Evolutionary conservation across 2,113 vertebrate species (phyloP), one percentile per base, ranked within the genome.

Genomic region (Carollia perspicillata): DNA sequence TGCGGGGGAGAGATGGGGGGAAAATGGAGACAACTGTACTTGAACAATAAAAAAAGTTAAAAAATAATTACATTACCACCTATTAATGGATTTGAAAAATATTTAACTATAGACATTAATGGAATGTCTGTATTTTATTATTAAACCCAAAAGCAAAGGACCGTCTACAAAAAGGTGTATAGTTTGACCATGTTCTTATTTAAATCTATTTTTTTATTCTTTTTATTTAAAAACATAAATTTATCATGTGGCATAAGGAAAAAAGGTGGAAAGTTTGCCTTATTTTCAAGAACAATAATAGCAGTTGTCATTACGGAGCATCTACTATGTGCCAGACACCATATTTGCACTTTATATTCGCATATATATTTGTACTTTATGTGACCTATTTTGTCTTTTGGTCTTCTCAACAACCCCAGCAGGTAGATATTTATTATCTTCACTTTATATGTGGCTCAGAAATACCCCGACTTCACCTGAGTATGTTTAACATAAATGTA

Each of bases 331-430:
- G 42, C 33, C 40, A n/a, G 8, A 18, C 8, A 94, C 72, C 69
- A 35, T 49, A 51, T 37, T 89, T 40, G 35, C 8, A 13, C 23
- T 69, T 81, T n/a, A 28, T 42, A 58, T 74, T 42, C 8, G 42
- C 42, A 42, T 42, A 8, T 42, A 35, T 49, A 51, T 37, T 91
- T 40, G 35, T 6, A 13, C 23, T 69, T 81, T n/a, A 28, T 42
- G 51, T 74, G 44, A 66, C 85, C 30, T 11, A 13, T 51, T 95
- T 94, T 90, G 89, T 96, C 69, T 92, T 85, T 69, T 28, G 72
- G 84, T 71, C 35, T 40, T 94, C 90, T 77, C 12, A 87, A 65
- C 17, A 83, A 60, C n/a, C 13, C 35, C 30, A 51, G 58, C 30
- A 92, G 17, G 6, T 69, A 5, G n/a, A 3, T 47, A 28, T 47